Conservation (phyloP, 1,140 invertebrate species). For the Pseudomyrmex sp. region DNA sequence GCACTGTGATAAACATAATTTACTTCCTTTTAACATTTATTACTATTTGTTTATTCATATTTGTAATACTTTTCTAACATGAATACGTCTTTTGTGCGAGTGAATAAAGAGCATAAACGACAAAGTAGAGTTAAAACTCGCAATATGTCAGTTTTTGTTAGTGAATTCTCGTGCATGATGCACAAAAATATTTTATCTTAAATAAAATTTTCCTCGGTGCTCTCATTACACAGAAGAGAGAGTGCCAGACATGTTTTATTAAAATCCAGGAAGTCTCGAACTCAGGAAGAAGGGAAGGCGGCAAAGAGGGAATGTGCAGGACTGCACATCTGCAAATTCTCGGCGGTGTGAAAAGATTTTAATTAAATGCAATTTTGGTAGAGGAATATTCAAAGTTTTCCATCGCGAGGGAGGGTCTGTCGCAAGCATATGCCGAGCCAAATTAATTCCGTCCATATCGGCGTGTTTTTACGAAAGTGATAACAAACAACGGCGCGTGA, state of each 20-base stretch:
- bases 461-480: constrained; percentile 31
- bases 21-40: neutral
- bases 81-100: neutral
- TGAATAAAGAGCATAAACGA: neutral
- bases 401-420: neutral
- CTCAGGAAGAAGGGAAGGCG: too few species aligned
- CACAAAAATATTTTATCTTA: constrained; percentile 51
- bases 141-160: neutral
- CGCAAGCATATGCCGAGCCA: neutral
- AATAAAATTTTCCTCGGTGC: constrained; percentile 37
- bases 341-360: constrained; percentile 52
- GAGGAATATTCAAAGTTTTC: constrained; percentile 24
- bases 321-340: constrained; percentile 34
- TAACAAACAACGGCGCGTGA: constrained; percentile 21
- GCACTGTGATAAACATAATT: neutral
- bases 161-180: neutral
- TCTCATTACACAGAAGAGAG: constrained; percentile 13
- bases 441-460: constrained; percentile 17
- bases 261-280: constrained; percentile 33
- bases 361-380: constrained; percentile 54
- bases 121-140: neutral
- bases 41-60: neutral
- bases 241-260: constrained; percentile 45
- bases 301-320: neutral
- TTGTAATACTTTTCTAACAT: neutral